Percentiles rank a stretch among this genome's conserved stretches.
phyloP scores from a whole-genome alignment of 2,888 invertebrate genomes.

The Eudemis profundana region DNA sequence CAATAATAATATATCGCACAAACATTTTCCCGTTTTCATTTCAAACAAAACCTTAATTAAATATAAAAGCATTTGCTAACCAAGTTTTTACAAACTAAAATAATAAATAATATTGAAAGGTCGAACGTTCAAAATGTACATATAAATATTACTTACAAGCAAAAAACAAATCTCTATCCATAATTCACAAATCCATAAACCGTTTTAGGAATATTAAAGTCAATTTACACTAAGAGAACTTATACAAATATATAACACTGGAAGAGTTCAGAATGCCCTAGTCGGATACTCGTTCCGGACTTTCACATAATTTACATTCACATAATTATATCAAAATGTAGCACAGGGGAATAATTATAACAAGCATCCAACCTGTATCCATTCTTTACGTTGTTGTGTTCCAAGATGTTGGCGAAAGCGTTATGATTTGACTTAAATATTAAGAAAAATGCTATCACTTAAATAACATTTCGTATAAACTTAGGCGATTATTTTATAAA shows the following conservation, averaged over 20 bases:
- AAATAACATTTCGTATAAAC: slow-evolving; percentile 78
- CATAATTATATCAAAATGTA: slow-evolving; percentile 40
- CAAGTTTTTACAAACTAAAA: slow-evolving; percentile 71
- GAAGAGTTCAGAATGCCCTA: slow-evolving; percentile 59
- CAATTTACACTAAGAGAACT: slow-evolving; percentile 62
- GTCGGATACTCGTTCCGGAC: slow-evolving; percentile 47
- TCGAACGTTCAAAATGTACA: slow-evolving; percentile 80
- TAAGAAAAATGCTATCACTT: slow-evolving; percentile 80
- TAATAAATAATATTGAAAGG: slow-evolving; percentile 66
- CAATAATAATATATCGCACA: slow-evolving; percentile 68
- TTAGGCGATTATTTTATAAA: slow-evolving; percentile 81
- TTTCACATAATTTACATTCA: slow-evolving; percentile 37
- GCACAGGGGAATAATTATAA: slow-evolving; percentile 30
- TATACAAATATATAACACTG: slow-evolving; percentile 62
- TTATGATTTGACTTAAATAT: slow-evolving; percentile 75
- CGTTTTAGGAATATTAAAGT: slow-evolving; percentile 57
- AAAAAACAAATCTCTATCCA: slow-evolving; percentile 65
- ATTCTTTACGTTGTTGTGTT: slow-evolving; percentile 30
- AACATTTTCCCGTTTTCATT: slow-evolving; percentile 56
- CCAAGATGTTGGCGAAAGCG: slow-evolving; percentile 58
- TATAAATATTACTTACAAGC: slow-evolving; percentile 79
- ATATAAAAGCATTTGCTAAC: slow-evolving; percentile 66
- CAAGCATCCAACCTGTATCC: slow-evolving; percentile 30
- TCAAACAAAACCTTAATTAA: slow-evolving; percentile 59
- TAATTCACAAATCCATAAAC: slow-evolving; percentile 62